phyloP scores from a whole-genome alignment of 2,888 invertebrate genomes.

The Folsomia candida region DNA sequence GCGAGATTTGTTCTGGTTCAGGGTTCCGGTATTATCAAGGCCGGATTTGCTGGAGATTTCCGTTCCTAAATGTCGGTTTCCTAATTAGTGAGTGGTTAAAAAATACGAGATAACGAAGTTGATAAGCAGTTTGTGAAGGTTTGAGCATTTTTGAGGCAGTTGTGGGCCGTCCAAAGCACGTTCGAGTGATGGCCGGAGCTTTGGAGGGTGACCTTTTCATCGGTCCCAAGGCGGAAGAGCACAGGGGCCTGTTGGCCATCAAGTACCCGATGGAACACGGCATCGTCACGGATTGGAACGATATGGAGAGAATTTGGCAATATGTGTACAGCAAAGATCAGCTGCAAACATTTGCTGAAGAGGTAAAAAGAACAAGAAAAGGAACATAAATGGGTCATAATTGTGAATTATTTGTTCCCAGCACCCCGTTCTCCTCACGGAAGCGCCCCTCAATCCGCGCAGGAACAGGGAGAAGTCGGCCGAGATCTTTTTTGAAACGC shows the following conservation, averaged over 20 bases:
- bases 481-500: slow-evolving; percentile 98
- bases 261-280: slow-evolving; percentile 99
- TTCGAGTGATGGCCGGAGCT: slow-evolving; percentile 98
- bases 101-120: too few species aligned
- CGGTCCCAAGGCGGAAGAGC: slow-evolving; percentile 96
- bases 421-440: slow-evolving; percentile 95
- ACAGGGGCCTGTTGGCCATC: slow-evolving; percentile 89
- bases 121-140: neutral
- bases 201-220: slow-evolving; percentile 96
- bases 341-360: slow-evolving; percentile 92
- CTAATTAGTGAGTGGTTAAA: slow-evolving; percentile 99
- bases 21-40: slow-evolving; percentile 99
- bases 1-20: too few species aligned
- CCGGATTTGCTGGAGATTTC: slow-evolving; percentile 98
- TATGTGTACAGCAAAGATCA: slow-evolving; percentile 95
- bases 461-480: slow-evolving; percentile 96
- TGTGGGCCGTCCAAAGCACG: slow-evolving; percentile 93
- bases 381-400: too few species aligned
- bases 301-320: slow-evolving; percentile 99
- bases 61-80: slow-evolving; percentile 97
- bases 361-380: too few species aligned
- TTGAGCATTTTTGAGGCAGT: slow-evolving; percentile 39
- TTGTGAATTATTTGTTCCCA: too few species aligned
- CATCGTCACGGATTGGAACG: slow-evolving; percentile 98
- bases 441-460: slow-evolving; percentile 95